These are phyloP conservation scores for Hozukius guyotensis DNA, from an alignment of 2,797 vertebrate genomes.

Conservation along the genomic window DNA sequence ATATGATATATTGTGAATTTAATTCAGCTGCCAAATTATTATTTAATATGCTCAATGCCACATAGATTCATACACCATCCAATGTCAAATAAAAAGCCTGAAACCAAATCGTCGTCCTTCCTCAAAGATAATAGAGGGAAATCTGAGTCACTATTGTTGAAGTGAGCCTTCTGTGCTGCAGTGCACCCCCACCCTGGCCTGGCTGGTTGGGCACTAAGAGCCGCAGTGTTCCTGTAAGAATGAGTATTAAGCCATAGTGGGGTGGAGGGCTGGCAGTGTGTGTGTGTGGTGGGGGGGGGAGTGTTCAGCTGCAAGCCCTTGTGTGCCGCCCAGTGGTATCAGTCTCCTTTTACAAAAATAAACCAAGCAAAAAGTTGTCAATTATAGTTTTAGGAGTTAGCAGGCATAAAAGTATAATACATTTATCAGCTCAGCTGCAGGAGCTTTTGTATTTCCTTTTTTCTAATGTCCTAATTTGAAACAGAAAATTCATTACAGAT, in stretches of 20 bases:
- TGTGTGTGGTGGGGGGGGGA: not conserved
- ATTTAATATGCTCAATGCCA: not conserved
- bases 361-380: slow-evolving; percentile 51
- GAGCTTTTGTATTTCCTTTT: not conserved
- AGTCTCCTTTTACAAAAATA: slow-evolving; percentile 66
- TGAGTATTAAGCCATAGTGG: slow-evolving; percentile 74
- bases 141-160: slow-evolving; percentile 60
- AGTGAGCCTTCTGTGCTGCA: slow-evolving; percentile 71
- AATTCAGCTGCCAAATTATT: not conserved
- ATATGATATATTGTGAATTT: not conserved
- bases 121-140: slow-evolving; percentile 54
- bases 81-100: slow-evolving; percentile 5
- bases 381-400: slow-evolving; percentile 30
- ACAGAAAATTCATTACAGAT: not conserved
- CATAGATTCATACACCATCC: not conserved
- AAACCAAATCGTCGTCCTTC: slow-evolving; percentile 35
- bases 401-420: not conserved
- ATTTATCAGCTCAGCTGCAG: not conserved
- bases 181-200: slow-evolving; percentile 70
- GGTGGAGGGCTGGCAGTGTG: slow-evolving; percentile 26
- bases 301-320: slow-evolving; percentile 56
- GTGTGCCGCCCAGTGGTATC: slow-evolving; percentile 72
- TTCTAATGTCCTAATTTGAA: not conserved
- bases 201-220: slow-evolving; percentile 69
- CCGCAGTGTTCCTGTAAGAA: slow-evolving; percentile 75